These are phyloP conservation scores for Zaprionus lachaisei DNA, from an alignment of 1,140 invertebrate species.

Conservation along the genomic window DNA sequence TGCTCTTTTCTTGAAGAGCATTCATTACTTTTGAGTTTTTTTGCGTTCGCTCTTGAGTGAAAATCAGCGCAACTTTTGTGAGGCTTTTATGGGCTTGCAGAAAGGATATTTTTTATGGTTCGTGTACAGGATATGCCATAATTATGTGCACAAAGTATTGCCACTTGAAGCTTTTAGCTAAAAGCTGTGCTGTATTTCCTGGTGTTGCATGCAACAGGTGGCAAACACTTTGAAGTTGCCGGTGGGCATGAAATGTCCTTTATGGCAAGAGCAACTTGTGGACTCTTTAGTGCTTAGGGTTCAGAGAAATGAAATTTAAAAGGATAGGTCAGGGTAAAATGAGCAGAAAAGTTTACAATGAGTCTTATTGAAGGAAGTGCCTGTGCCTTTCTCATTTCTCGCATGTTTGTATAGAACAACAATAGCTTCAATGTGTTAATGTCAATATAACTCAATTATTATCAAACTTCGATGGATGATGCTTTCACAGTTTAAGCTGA, in stretches of 20 bases:
- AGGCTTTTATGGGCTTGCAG: constrained; percentile 36
- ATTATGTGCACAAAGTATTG: constrained; percentile 48
- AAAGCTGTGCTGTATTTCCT: constrained; percentile 45
- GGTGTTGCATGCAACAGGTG: constrained; percentile 52
- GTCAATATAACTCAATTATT: too few species aligned
- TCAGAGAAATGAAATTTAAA: neutral
- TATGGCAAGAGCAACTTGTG: constrained; percentile 41
- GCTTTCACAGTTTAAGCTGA: too few species aligned
- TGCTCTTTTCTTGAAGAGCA: constrained; percentile 53
- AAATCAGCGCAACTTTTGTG: constrained; percentile 35
- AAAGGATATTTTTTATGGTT: constrained; percentile 72
- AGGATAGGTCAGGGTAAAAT: constrained; percentile 25
- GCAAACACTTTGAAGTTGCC: neutral
- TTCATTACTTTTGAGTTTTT: constrained; percentile 43
- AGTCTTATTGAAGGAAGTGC: neutral
- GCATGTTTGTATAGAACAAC: too few species aligned
- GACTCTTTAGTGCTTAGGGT: neutral
- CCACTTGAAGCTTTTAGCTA: constrained; percentile 27
- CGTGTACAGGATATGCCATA: constrained; percentile 74
- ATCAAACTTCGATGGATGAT: too few species aligned
- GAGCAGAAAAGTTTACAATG: neutral
- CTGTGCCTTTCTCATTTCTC: too few species aligned
- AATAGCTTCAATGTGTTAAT: too few species aligned
- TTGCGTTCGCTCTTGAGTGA: constrained; percentile 38
- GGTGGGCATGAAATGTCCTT: constrained; percentile 32